These are phyloP conservation scores for Andrena fulva DNA, from an alignment of 2,888 invertebrate species.

Conservation along the genomic window DNA sequence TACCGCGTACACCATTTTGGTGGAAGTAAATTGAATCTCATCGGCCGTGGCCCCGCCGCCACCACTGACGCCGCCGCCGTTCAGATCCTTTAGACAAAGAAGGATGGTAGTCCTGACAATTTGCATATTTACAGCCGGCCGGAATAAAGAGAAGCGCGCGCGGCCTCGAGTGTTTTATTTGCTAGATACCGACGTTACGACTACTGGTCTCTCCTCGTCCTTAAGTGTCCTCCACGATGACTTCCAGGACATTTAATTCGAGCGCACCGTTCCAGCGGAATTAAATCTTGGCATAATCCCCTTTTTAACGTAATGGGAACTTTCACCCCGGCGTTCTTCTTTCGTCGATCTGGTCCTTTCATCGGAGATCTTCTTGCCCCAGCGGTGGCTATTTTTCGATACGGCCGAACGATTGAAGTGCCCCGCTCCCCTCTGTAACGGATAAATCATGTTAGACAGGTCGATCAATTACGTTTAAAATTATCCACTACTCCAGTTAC, in stretches of 20 bases:
- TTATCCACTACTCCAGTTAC: background rate
- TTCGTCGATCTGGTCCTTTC: too few species aligned
- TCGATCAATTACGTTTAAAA: constrained; percentile 7
- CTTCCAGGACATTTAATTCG: constrained; percentile 61
- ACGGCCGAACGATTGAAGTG: constrained; percentile 4
- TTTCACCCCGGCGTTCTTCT: background rate
- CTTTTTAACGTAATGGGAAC: constrained; percentile 54
- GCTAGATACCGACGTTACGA: constrained; percentile 70
- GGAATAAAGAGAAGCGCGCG: constrained; percentile 73
- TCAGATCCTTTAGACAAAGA: constrained; percentile 70
- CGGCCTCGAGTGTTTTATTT: constrained; percentile 69
- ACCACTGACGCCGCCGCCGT: constrained; percentile 26
- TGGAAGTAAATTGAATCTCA: constrained; percentile 78
- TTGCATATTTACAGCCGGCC: constrained; percentile 75
- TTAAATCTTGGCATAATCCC: constrained; percentile 52
- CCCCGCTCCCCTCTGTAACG: too few species aligned
- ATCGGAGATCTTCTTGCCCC: background rate
- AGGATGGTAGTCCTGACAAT: constrained; percentile 72
- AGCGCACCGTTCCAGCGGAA: constrained; percentile 39
- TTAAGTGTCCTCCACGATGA: constrained; percentile 43
- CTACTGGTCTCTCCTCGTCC: constrained; percentile 45
- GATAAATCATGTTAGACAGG: constrained; percentile 5
- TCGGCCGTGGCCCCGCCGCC: constrained; percentile 67
- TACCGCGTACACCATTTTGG: constrained; percentile 77
- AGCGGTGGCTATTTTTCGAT: constrained; percentile 22